Base-by-base conservation (phyloP, 2,113 vertebrate genomes). In the Centropristis striata region DNA sequence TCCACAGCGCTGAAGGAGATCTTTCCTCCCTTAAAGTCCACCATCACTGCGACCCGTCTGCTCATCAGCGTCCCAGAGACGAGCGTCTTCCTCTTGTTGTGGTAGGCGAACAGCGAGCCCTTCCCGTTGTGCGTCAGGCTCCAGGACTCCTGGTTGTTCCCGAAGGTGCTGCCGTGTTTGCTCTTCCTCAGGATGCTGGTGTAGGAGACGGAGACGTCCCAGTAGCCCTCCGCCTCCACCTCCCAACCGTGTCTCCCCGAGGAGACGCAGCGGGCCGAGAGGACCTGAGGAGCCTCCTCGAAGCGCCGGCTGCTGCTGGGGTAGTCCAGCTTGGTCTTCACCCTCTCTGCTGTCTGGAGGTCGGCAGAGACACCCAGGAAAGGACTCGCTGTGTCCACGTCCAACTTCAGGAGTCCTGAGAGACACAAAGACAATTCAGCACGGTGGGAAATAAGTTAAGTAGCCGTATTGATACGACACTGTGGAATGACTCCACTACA, bases 151-250 rank as follows among this genome's bases (percentile, higher is more conserved):
- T 27, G 6, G 41, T 90, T 88, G n/a, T 53, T 49, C 23, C 91
- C 90, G 1, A 91, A 92, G 32, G 64, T 10, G 20, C 84, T 86
- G 15, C 28, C 46, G 18, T 20, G 0, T 20, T 59, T 86, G 36
- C 27, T 50, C 47, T 83, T 84, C 14, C 83, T 60, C 8, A 49
- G 16, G 71, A 91, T 87, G 77, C 77, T 89, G 69, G 46, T 59
- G 71, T 81, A 90, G 42, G 88, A 74, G 23, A 91, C 77, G 0
- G 86, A 81, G 4, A 92, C 80, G 64, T 87, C 85, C 88, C 87
- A 92, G 87, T 81, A 81, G 3, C 88, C 88, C 60, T 89, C 73
- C 0, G 21, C 80, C 79, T 90, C 80, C 81, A 90, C 81, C 42
- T 81, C 76, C 91, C 91, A 92, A 32, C 25, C 2, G 32, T 86